Evolutionary conservation across 2,888 invertebrate genomes (phyloP), one percentile per base, ranked within the genome.

Genomic region (Neoscelio sp.): DNA sequence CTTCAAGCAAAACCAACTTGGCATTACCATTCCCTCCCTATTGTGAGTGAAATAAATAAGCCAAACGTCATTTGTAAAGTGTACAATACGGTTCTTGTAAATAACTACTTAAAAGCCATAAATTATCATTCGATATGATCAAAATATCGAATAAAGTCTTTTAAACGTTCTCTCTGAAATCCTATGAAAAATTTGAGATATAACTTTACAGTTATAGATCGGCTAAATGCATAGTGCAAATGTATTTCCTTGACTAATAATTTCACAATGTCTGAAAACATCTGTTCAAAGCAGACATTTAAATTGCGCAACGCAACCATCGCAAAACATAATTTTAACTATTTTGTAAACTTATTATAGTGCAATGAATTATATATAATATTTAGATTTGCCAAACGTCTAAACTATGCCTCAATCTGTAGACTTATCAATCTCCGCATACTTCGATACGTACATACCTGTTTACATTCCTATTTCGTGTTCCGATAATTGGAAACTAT

Each of bases 41-140:
- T 70, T 77, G 76, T 71, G 50, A 23, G 30, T 15, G 8, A 33
- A 65, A 77, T 65, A 71, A 65, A 77, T 65, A 44, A 58, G 38
- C 35, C 30, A 42, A 58, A 33, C 71, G 17, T 48, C 54, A 73
- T 73, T 73, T 73, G 33, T 73, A 50, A 71, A 62, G 26, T 38
- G 26, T 46, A 67, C 54, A 68, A 64, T 78, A 62, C 62, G 42
- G 68, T 74, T 56, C 52, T 33, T 44, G 64, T 28, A 18, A 44
- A 13, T 52, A 65, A 78, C 52, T 71, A 54, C 71, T 65, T 23
- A 60, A 44, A 58, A 64, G 71, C 52, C 18, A 73, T 73, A 78
- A 73, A 68, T 78, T 78, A 68, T 64, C 5, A 7, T 10, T 26
- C 35, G 78, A 78, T 78, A 78, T 33, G 67, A 78, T 77, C 71